Evolutionary conservation across 2,888 invertebrate genomes (phyloP), one percentile per base, ranked within the genome.

Genomic region (Myopa tessellatipennis): DNA sequence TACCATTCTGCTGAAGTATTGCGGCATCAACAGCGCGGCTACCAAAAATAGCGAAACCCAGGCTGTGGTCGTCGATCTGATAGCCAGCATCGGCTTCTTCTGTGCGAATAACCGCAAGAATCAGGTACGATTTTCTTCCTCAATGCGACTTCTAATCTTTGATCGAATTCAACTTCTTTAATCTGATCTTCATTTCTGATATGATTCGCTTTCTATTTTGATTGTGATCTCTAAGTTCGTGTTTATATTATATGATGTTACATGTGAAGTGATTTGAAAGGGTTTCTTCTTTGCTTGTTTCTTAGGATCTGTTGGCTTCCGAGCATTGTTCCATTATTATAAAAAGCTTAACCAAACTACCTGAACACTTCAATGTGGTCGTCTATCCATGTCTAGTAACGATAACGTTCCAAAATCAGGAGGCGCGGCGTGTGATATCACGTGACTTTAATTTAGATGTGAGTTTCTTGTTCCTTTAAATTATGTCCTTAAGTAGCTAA

Each of bases 361-460:
- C 89, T 79, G 84, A 85, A 75, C 84, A 87, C 77, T 88, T 88
- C 40, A 86, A 89, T 84, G 85, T 88, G 76, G 88, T 89, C 72
- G 86, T 89, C 65, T 89, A 89, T 85, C 90, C 90, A 72, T 88
- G 89, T 78, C 82, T 90, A 82, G 86, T 89, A 76, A 88, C 88
- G 36, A 85, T 89, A 79, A 89, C 86, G 82, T 87, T 85, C 82
- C 86, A 87, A 81, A 89, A 90, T 86, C 82, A 85, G 6, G 82
- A 85, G 52, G 89, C 89, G 60, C 86, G 88, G 80, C 85, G 85
- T 85, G 83, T 87, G 80, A 85, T 90, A 81, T 83, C 87, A 71
- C 86, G 85, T 81, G 88, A 89, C 81, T 90, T 89, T 82, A 87
- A 87, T 84, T 81, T 90, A 82, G 83, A 86, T 83, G 89, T 89